Conservation (phyloP, 2,888 invertebrate species). For the Trichopria drosophilae region DNA sequence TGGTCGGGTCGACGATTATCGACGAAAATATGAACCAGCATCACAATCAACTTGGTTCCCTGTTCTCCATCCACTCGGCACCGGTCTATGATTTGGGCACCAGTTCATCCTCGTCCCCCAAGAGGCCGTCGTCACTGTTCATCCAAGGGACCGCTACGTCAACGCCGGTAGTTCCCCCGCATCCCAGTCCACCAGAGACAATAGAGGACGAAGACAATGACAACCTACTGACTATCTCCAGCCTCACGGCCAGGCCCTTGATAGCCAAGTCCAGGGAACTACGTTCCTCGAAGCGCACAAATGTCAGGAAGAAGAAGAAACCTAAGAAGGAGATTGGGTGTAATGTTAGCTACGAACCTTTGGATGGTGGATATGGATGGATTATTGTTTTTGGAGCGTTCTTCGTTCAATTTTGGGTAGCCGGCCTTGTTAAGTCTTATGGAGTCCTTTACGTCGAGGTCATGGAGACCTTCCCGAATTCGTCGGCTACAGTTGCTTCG, state of each 20-base stretch:
- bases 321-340: slow-evolving; percentile 28
- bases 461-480: slow-evolving; percentile 76
- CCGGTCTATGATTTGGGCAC: slow-evolving; percentile 59
- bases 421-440: slow-evolving; percentile 78
- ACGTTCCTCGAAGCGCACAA: slow-evolving; percentile 56
- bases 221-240: slow-evolving; percentile 72
- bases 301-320: slow-evolving; percentile 34
- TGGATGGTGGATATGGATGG: slow-evolving; percentile 79
- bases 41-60: slow-evolving; percentile 63
- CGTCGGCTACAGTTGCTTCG: slow-evolving; percentile 74
- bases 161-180: slow-evolving; percentile 56
- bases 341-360: slow-evolving; percentile 57
- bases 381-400: slow-evolving; percentile 77
- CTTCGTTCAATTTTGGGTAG: slow-evolving; percentile 80
- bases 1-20: slow-evolving; percentile 48
- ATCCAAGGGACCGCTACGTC: slow-evolving; percentile 58
- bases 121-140: slow-evolving; percentile 60
- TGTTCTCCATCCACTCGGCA: slow-evolving; percentile 72
- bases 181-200: slow-evolving; percentile 58
- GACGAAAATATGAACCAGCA: slow-evolving; percentile 54
- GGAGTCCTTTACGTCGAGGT: slow-evolving; percentile 80
- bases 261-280: slow-evolving; percentile 71
- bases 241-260: slow-evolving; percentile 72
- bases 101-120: slow-evolving; percentile 41
- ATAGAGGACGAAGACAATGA: slow-evolving; percentile 70